Percentiles rank a stretch among this genome's conserved stretches.
These are phyloP conservation scores for Harpagifer antarcticus DNA, from an alignment of 2,797 vertebrate species.

Conservation along the genomic window DNA sequence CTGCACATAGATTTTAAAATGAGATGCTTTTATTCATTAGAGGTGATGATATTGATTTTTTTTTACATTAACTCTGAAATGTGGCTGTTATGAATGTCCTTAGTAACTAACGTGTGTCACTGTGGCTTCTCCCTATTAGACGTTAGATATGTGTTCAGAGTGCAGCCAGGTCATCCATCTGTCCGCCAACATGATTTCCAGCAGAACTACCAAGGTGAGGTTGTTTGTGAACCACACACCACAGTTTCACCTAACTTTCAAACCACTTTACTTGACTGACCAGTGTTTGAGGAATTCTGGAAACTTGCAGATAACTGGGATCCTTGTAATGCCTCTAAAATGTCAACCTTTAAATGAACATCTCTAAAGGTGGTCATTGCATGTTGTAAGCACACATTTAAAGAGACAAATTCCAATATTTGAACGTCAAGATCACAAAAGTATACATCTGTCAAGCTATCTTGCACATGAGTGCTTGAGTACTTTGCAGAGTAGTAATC, in stretches of 20 bases:
- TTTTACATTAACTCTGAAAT: background rate
- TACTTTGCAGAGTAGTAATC: background rate
- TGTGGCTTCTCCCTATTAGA: constrained; percentile 50
- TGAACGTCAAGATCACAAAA: background rate
- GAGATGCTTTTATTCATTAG: background rate
- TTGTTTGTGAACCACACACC: background rate
- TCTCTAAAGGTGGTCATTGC: background rate
- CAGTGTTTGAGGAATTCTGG: background rate
- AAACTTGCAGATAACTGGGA: background rate
- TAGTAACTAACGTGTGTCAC: background rate
- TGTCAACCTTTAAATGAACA: background rate
- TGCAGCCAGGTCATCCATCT: constrained; percentile 76
- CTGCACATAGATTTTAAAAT: background rate
- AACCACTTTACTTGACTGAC: constrained; percentile 4
- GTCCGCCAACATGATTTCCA: constrained; percentile 75
- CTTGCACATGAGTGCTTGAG: background rate
- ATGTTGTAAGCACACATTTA: background rate
- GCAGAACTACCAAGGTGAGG: constrained; percentile 72
- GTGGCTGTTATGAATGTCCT: background rate
- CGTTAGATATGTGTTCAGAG: constrained; percentile 68
- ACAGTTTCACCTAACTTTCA: constrained; percentile 16
- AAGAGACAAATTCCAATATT: background rate
- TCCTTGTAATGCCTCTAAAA: background rate
- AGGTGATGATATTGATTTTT: no score
- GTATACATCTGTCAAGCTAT: background rate